These are phyloP conservation scores for Tetragnatha montana DNA, from an alignment of 2,888 invertebrate genomes.

Conservation along the genomic window DNA sequence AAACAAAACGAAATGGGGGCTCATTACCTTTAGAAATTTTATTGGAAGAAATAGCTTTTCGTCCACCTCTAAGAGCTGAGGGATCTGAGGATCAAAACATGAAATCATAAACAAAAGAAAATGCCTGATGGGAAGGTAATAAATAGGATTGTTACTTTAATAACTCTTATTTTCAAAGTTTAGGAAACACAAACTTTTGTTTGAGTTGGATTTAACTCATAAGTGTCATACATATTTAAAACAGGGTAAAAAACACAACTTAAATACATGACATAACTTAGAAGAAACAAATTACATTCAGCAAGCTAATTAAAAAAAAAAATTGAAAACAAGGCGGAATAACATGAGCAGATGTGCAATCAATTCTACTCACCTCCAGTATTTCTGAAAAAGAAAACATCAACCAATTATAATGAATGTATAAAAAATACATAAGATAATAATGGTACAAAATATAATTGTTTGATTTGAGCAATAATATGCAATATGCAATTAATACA, in stretches of 20 bases:
- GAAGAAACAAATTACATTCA: not conserved
- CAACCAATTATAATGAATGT: not conserved
- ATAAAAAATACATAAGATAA: not conserved
- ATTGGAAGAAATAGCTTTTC: conserved; percentile 42
- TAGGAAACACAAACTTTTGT: too few relatives aligned
- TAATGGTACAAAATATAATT: not conserved
- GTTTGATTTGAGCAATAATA: not conserved
- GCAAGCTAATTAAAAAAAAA: too few relatives aligned
- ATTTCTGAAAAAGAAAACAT: conserved; percentile 33
- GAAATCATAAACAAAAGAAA: not conserved
- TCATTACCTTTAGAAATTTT: conserved; percentile 50
- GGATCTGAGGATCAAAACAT: conserved; percentile 38
- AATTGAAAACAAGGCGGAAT: too few relatives aligned
- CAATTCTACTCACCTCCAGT: conserved; percentile 47
- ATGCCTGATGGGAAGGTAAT: not conserved
- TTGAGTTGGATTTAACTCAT: too few relatives aligned
- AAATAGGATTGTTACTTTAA: too few relatives aligned
- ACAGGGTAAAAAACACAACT: too few relatives aligned
- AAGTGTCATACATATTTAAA: too few relatives aligned
- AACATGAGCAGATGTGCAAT: too few relatives aligned
- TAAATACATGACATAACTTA: not conserved
- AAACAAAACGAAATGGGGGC: not conserved
- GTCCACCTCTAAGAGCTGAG: conserved; percentile 62
- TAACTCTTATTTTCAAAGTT: too few relatives aligned
- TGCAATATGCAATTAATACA: not conserved